Percentiles rank a stretch among this genome's conserved stretches.
phyloP scores from a whole-genome alignment of 2,888 invertebrate species.

The Heliconius hortense region DNA sequence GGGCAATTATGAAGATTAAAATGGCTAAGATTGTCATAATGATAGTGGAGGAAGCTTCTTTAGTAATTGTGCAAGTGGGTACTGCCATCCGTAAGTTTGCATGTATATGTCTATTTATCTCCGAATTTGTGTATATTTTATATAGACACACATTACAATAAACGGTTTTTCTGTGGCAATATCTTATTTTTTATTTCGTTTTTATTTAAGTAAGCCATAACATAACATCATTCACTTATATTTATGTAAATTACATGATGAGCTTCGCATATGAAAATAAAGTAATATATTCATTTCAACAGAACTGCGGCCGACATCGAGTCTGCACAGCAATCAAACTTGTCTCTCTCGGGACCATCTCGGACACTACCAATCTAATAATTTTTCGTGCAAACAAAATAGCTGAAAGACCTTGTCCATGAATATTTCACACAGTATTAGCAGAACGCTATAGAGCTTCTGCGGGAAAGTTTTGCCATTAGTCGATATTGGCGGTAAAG shows the following conservation, averaged over 20 bases:
- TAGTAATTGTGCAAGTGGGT: constrained; percentile 5
- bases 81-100: background rate
- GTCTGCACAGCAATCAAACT: constrained; percentile 77
- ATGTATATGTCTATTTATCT: background rate
- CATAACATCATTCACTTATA: constrained; percentile 19
- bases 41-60: constrained; percentile 13
- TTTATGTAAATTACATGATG: constrained; percentile 32
- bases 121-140: background rate
- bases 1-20: constrained; percentile 21
- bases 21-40: constrained; percentile 17
- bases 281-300: constrained; percentile 70
- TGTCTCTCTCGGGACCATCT: constrained; percentile 63
- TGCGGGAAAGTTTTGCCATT: constrained; percentile 63
- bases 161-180: constrained; percentile 1
- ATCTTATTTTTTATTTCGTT: background rate
- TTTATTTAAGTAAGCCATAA: constrained; percentile 6
- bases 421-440: constrained; percentile 76
- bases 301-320: constrained; percentile 68
- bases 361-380: constrained; percentile 72
- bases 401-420: constrained; percentile 68
- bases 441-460: constrained; percentile 69
- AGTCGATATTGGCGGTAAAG: constrained; percentile 54
- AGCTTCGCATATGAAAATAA: constrained; percentile 44
- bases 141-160: background rate
- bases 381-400: constrained; percentile 72